Conservation (phyloP, 2,888 invertebrate genomes). For the Drosophila picticornis region DNA sequence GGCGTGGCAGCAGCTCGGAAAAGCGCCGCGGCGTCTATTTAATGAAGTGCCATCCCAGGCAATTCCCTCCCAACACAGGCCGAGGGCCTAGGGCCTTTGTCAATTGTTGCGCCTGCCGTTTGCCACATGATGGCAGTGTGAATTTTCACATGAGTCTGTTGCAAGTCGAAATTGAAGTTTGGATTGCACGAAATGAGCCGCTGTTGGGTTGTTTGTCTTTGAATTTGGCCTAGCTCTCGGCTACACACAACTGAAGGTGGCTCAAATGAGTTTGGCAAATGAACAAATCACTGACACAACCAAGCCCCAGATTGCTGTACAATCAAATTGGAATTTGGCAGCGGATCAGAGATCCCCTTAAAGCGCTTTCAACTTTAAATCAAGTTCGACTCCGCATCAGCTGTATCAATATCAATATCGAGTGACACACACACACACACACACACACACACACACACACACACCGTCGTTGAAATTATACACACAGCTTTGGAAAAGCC, state of each 20-base stretch:
- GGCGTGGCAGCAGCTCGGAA: conserved; percentile 66
- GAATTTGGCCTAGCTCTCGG: conserved; percentile 36
- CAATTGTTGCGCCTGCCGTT: conserved; percentile 20
- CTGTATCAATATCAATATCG: conserved; percentile 42
- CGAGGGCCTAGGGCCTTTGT: conserved; percentile 40
- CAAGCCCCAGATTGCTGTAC: background rate
- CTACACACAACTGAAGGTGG: conserved; percentile 2
- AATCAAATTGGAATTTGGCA: background rate
- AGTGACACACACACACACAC: conserved; percentile 1
- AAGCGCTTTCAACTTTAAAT: background rate
- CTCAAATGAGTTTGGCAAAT: conserved; percentile 32
- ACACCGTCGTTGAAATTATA: conserved; percentile 12
- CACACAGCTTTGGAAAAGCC: conserved; percentile 13
- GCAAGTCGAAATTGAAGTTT: conserved; percentile 29
- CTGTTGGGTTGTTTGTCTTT: conserved; percentile 39
- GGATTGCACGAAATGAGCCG: conserved; percentile 37
- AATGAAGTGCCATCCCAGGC: conserved; percentile 73
- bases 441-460: background rate
- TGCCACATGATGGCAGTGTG: conserved; percentile 59
- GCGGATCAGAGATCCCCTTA: background rate
- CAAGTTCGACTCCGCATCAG: conserved; percentile 16
- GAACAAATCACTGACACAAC: conserved; percentile 16
- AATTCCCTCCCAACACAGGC: conserved; percentile 29
- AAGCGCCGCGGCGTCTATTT: conserved; percentile 80
- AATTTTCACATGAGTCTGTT: conserved; percentile 73